Conservation (phyloP, 2,888 invertebrate species). For the Adineta ricciae region DNA sequence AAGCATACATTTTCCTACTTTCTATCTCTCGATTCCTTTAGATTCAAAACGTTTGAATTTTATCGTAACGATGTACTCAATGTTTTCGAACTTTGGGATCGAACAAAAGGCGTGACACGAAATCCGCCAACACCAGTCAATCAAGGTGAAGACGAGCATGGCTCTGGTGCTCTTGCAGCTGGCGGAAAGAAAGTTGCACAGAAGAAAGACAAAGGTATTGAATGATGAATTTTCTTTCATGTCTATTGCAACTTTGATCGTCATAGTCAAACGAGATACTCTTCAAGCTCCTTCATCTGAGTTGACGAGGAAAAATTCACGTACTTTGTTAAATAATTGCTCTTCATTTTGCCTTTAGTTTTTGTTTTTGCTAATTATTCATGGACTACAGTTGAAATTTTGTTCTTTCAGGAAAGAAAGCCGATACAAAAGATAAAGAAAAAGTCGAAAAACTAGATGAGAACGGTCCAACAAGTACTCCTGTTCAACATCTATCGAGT, state of each 20-base stretch:
- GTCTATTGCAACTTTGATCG: no score
- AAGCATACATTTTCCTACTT: neutral
- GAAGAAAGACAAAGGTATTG: neutral
- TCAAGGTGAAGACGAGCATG: constrained; percentile 30
- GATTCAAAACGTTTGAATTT: constrained; percentile 48
- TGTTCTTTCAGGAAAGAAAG: constrained; percentile 37
- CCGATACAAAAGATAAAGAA: constrained; percentile 40
- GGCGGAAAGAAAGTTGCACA: neutral
- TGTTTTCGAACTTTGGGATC: constrained; percentile 39
- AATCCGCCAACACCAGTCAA: constrained; percentile 30
- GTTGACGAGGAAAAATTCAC: neutral
- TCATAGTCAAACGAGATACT: neutral
- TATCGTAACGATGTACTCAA: constrained; percentile 44
- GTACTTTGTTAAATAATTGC: neutral
- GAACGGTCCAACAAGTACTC: constrained; percentile 38
- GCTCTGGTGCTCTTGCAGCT: neutral
- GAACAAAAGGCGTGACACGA: constrained; percentile 28
- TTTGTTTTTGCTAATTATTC: neutral
- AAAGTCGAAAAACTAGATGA: constrained; percentile 39
- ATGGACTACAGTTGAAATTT: no score
- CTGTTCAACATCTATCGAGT: constrained; percentile 23
- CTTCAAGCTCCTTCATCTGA: neutral
- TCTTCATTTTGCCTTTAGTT: no score
- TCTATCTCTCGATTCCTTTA: constrained; percentile 30
- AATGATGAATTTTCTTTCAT: neutral